phyloP scores from a whole-genome alignment of 2,888 invertebrate genomes.

The Caenorhabditis sinica region DNA sequence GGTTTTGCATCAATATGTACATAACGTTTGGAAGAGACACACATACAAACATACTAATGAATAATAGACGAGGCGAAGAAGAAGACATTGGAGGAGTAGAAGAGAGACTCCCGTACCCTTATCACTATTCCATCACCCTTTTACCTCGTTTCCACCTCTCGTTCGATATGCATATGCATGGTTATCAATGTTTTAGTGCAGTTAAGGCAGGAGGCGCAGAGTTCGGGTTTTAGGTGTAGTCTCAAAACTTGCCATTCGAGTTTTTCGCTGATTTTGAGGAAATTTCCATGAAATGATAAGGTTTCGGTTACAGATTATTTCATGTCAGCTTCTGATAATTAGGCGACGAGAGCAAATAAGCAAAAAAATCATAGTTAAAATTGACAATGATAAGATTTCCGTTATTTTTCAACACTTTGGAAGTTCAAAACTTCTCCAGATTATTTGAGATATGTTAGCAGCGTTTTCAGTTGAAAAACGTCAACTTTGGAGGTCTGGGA shows the following conservation, averaged over 20 bases:
- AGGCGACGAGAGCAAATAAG: no score
- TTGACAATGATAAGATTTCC: no score
- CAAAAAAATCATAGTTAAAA: no score
- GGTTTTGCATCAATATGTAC: slow-evolving; percentile 29
- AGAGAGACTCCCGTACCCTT: slow-evolving; percentile 23
- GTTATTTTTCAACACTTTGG: no score
- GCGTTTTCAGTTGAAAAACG: no score
- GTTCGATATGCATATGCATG: background rate
- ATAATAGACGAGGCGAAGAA: slow-evolving; percentile 17
- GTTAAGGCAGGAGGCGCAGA: background rate
- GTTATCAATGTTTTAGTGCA: background rate
- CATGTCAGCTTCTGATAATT: no score
- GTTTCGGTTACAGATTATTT: no score
- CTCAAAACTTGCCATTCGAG: background rate
- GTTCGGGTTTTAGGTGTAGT: background rate
- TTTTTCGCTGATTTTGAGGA: no score
- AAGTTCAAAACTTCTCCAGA: no score
- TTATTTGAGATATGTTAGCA: no score
- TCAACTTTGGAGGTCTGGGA: no score
- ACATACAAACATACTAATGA: slow-evolving; percentile 34
- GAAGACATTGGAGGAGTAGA: slow-evolving; percentile 8
- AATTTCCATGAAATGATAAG: no score
- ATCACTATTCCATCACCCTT: slow-evolving; percentile 26
- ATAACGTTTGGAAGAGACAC: slow-evolving; percentile 20
- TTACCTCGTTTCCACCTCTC: background rate